Evolutionary conservation across 2,797 vertebrate species (phyloP).

Genomic region (Leucoraja ocellata): DNA sequence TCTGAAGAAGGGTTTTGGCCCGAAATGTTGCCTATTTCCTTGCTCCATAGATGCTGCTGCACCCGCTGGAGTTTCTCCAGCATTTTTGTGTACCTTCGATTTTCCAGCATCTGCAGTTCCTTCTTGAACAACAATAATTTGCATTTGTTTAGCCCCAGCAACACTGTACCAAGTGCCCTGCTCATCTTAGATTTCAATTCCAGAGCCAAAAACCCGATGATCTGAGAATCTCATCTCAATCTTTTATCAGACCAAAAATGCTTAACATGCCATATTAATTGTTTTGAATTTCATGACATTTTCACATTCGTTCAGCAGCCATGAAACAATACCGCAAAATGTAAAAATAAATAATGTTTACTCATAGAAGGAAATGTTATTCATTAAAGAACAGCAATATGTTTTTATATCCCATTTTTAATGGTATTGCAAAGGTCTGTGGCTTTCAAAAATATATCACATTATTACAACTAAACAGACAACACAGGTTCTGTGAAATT

Average conservation of each 20-base stretch:
- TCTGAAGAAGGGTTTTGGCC: too few relatives aligned
- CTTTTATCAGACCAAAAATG: neutral
- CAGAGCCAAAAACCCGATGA: neutral
- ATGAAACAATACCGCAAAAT: neutral
- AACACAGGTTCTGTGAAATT: neutral
- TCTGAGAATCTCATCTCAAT: neutral
- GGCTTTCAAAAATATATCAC: slow-evolving; percentile 34
- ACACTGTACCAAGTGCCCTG: neutral
- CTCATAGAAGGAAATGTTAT: neutral
- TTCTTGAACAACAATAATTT: too few relatives aligned
- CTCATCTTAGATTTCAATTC: neutral
- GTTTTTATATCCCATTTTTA: slow-evolving; percentile 3
- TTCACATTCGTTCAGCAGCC: neutral
- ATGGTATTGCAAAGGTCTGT: slow-evolving; percentile 3
- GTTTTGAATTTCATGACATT: neutral
- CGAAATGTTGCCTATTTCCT: too few relatives aligned
- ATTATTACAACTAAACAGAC: neutral
- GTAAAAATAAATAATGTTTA: neutral
- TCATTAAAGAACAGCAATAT: neutral
- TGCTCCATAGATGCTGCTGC: too few relatives aligned
- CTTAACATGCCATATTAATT: neutral
- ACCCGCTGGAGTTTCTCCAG: too few relatives aligned
- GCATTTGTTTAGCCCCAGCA: neutral
- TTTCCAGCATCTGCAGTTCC: too few relatives aligned
- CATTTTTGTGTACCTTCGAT: too few relatives aligned